Conservation (phyloP, 2,888 invertebrate genomes). For the Cheilosia vernalis region DNA sequence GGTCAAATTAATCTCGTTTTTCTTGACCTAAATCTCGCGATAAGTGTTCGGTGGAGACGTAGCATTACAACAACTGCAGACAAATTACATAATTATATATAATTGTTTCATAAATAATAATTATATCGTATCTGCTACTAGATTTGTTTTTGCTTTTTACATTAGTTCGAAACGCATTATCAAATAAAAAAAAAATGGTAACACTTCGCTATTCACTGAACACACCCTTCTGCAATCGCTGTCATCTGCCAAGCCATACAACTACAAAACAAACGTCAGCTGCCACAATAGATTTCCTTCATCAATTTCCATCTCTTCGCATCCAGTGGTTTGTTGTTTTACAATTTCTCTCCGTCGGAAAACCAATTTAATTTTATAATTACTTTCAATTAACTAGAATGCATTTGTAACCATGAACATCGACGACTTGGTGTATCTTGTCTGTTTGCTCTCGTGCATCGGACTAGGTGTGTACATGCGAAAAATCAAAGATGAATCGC, state of each 20-base stretch:
- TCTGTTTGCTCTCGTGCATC: slow-evolving; percentile 87
- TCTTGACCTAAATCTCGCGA: too few relatives aligned
- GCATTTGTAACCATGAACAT: slow-evolving; percentile 85
- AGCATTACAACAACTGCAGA: too few relatives aligned
- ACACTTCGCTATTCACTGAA: not conserved
- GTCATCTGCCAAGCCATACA: slow-evolving; percentile 10
- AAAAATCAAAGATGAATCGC: slow-evolving; percentile 83
- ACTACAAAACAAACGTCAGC: not conserved
- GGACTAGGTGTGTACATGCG: slow-evolving; percentile 88
- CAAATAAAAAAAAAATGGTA: too few relatives aligned
- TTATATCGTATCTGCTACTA: too few relatives aligned
- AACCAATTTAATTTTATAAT: slow-evolving; percentile 19
- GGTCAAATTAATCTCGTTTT: too few relatives aligned
- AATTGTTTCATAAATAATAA: too few relatives aligned
- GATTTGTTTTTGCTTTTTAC: too few relatives aligned
- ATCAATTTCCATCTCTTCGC: not conserved
- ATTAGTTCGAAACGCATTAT: too few relatives aligned
- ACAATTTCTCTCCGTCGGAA: not conserved
- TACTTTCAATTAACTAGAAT: slow-evolving; percentile 24
- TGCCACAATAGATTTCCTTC: not conserved
- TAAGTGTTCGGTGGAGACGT: too few relatives aligned
- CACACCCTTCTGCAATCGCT: not conserved
- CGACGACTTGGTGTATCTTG: slow-evolving; percentile 90
- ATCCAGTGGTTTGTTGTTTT: slow-evolving; percentile 31
- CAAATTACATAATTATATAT: too few relatives aligned